A percentile compares a stretch with the other conserved stretches of the same genome.
Evolutionary conservation across 2,797 vertebrate species (phyloP).

Genomic region (Channallabes apus): DNA sequence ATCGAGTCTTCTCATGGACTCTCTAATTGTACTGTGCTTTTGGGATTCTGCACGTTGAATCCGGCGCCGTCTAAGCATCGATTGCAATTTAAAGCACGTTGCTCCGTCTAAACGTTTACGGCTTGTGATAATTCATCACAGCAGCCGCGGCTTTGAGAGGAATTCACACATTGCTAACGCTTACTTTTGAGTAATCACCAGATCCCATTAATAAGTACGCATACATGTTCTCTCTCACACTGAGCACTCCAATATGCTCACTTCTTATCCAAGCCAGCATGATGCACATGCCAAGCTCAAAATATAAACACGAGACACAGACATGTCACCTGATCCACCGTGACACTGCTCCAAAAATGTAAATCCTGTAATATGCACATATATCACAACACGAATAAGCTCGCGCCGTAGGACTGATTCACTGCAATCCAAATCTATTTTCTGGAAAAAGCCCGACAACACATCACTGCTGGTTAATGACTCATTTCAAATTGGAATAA

Average conservation of each 20-base stretch:
- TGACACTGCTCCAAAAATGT: constrained; percentile 35
- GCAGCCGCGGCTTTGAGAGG: constrained; percentile 69
- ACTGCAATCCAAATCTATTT: constrained; percentile 71
- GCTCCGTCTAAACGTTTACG: constrained; percentile 73
- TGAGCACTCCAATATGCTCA: background rate
- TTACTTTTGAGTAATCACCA: constrained; percentile 41
- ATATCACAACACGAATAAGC: constrained; percentile 57
- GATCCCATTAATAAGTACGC: constrained; percentile 62
- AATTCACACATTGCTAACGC: constrained; percentile 66
- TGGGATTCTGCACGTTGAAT: constrained; percentile 62
- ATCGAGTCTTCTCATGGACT: constrained; percentile 62
- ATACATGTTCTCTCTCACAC: constrained; percentile 58
- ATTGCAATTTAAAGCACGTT: constrained; percentile 71
- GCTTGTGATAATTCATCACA: constrained; percentile 70
- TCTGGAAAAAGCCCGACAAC: constrained; percentile 74
- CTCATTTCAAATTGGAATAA: constrained; percentile 82
- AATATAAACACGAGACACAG: constrained; percentile 24
- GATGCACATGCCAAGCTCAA: constrained; percentile 51
- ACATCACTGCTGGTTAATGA: constrained; percentile 82
- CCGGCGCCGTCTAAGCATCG: constrained; percentile 69
- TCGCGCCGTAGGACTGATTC: constrained; percentile 70
- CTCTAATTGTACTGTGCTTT: constrained; percentile 58
- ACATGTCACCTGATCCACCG: constrained; percentile 8
- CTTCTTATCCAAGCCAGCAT: constrained; percentile 64
- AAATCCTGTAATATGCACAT: constrained; percentile 48